Evolutionary conservation across 2,113 vertebrate species (phyloP), one percentile per base, ranked within the genome.

Genomic region (Bufo bufo): DNA sequence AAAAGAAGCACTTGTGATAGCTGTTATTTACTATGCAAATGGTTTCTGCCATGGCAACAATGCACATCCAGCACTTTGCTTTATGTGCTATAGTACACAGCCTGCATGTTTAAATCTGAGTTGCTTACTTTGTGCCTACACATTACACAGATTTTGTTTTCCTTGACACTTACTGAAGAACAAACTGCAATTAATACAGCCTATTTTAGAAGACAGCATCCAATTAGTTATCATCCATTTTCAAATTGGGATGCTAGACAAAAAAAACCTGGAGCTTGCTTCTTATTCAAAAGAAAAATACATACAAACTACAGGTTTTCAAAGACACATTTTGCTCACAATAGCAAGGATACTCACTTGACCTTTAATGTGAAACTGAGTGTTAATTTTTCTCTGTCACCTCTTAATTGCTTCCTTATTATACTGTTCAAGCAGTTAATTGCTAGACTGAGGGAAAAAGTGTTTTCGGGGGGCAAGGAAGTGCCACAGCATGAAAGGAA

Each of bases 381-480:
- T 96, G 95, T 95, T 95, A 96, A 96, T 96, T 96, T 96, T 95
- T 95, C 94, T 95, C 94, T 95, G 95, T 94, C 95, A 95, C 95
- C 94, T 96, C 94, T 95, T 96, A 96, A 96, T 95, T 95, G 95
- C 95, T 95, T 96, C 95, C 95, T 96, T 95, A 95, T 96, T 95
- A 95, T 95, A 95, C 93, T 95, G 93, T 95, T 95, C 95, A 96
- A 96, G 94, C 94, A 95, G 94, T 96, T 96, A 96, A 96, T 96
- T 96, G 95, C 95, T 95, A 94, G 93, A 95, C 94, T 92, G 93
- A 94, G 93, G 95, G 94, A 95, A 95, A 95, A 93, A 94, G 93
- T 94, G 94, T 95, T 95, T 96, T 95, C 94, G 94, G 93, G 93
- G 94, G 82, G 91, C 95, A 94, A 95, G 94, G 95, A 96, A 96